phyloP scores from a whole-genome alignment of 2,797 vertebrate species.

The Dicrostonyx torquatus region DNA sequence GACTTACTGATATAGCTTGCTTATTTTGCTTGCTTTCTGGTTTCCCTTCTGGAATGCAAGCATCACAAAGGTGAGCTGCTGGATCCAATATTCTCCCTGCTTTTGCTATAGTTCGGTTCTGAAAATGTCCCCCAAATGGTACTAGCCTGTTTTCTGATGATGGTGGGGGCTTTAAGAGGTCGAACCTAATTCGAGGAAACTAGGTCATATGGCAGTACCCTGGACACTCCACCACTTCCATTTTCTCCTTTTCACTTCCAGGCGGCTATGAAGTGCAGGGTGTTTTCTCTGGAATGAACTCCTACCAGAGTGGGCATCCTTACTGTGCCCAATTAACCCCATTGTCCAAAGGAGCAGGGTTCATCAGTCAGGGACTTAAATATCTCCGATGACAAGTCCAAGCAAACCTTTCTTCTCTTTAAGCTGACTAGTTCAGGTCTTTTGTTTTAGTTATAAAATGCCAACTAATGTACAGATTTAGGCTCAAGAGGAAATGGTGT shows the following conservation, averaged over 20 bases:
- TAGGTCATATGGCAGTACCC: neutral
- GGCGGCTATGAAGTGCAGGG: neutral
- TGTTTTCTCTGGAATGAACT: neutral
- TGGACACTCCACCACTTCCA: neutral
- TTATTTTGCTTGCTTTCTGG: neutral
- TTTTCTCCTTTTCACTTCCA: neutral
- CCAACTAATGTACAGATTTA: neutral
- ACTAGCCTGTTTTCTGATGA: neutral
- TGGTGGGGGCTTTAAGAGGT: neutral
- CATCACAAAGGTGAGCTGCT: fast-evolving
- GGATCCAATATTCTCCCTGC: neutral
- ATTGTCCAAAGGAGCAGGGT: neutral
- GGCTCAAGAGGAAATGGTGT: no score
- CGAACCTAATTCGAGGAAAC: neutral
- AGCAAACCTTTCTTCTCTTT: neutral
- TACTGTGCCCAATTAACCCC: neutral
- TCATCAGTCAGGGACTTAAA: neutral
- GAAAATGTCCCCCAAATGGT: neutral
- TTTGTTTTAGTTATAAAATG: neutral
- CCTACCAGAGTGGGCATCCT: neutral
- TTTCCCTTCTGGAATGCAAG: neutral
- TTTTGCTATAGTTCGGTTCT: neutral
- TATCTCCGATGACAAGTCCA: neutral
- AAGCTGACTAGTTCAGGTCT: neutral
- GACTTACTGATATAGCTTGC: fast-evolving